Base-by-base conservation (phyloP, 64 coral and sea anemone species). In the Stichodactyla mertensii region DNA sequence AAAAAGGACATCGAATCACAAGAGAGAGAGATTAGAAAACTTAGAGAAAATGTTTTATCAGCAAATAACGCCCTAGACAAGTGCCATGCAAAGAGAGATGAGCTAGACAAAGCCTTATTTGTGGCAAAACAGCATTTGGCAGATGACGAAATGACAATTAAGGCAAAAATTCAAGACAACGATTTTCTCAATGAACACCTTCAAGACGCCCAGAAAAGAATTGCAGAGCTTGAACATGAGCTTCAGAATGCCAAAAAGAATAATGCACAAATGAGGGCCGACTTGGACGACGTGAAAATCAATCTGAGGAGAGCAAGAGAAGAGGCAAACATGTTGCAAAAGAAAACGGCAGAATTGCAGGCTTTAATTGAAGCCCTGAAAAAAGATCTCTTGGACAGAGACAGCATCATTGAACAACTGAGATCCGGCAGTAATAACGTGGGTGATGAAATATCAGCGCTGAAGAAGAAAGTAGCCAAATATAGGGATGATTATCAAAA, bases 401-500 rank as follows among this genome's bases (percentile, higher is more conserved):
- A 85, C 52, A 85, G 23, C 51, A 92, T 89, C 2, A 92, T 89
- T 87, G 91, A 95, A 8, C 85, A 86, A 59, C 70, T 95, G n/a
- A 79, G 91, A 87, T 86, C 85, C 52, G 90, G 85, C 51, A 19
- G n/a, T 0, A 89, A 87, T 57, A 88, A 89, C 51, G 91, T 83
- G 19, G 83, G 83, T 16, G 83, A 62, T 20, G 80, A 93, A 14
- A 79, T 93, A 54, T n/a, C 81, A 10, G 92, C 91, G 10, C 80
- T 96, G 71, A 89, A 83, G n/a, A 96, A 88, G 53, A 96, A 96
- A 28, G 82, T 92, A 14, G 64, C 91, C 20, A 92, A 93, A 58
- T 92, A 89, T 66, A 87, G 94, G 5, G 85, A 93, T 83, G 88
- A 90, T 80, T 96, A 86, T 18, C 88, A 96, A 54, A 89, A 92